phyloP scores from a whole-genome alignment of 2,888 invertebrate genomes.

The Listrodromus nycthemerus region DNA sequence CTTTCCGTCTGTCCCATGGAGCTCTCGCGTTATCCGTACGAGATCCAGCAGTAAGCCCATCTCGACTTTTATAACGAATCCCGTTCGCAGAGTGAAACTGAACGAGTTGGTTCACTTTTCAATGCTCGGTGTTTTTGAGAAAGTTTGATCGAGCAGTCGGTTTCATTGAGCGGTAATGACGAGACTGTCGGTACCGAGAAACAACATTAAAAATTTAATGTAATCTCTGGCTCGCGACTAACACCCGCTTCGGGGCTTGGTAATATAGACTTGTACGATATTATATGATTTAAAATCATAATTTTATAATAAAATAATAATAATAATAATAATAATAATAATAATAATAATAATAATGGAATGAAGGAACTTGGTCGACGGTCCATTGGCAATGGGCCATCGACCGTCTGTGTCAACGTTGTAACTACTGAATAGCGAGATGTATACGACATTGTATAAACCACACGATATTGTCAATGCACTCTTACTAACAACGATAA shows the following conservation, averaged over 20 bases:
- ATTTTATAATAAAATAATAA: no score
- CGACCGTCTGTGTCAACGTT: no score
- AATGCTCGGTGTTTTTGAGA: not conserved
- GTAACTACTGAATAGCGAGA: no score
- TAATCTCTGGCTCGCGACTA: constrained; percentile 23
- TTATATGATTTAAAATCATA: no score
- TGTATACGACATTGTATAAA: not conserved
- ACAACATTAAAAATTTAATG: constrained; percentile 30
- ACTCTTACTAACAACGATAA: constrained; percentile 14
- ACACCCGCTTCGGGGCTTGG: not conserved
- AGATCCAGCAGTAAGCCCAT: not conserved
- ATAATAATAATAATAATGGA: no score
- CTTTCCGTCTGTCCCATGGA: not conserved
- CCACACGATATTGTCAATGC: constrained; percentile 11
- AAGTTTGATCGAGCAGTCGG: not conserved
- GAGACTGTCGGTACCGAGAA: not conserved
- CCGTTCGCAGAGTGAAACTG: not conserved
- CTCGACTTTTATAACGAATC: not conserved
- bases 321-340: no score
- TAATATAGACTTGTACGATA: no score
- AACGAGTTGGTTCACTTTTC: not conserved
- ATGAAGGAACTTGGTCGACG: no score
- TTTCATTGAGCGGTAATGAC: not conserved
- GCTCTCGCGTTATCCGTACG: constrained; percentile 3
- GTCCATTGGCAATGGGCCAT: no score